Conservation (phyloP, 2,113 vertebrate species). For the Sialia sialis region DNA sequence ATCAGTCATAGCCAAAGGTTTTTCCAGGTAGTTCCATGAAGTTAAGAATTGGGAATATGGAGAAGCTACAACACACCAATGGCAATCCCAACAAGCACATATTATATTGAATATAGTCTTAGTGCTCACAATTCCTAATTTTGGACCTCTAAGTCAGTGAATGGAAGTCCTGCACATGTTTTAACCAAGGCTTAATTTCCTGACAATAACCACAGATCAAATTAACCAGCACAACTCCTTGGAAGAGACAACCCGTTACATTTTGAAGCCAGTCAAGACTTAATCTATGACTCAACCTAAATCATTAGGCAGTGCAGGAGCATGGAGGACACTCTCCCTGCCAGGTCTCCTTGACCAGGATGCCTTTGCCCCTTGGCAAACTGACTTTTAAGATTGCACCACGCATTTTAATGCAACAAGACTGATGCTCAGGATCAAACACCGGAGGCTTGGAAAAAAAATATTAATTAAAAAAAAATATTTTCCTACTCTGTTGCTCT, state of each 20-base stretch:
- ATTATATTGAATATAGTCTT: not conserved
- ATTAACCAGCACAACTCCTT: not conserved
- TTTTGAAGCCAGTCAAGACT: not conserved
- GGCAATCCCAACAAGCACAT: not conserved
- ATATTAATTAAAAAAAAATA: not conserved
- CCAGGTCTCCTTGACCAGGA: not conserved
- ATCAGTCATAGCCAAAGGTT: not conserved
- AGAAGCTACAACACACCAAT: not conserved
- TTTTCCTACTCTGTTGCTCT: not conserved
- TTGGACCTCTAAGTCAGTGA: not conserved
- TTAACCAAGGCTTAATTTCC: not conserved
- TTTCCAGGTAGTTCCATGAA: not conserved
- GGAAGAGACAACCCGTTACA: not conserved
- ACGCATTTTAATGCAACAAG: not conserved
- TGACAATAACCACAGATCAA: not conserved
- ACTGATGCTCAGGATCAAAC: not conserved
- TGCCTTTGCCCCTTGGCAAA: not conserved
- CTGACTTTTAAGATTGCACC: not conserved
- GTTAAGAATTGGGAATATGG: not conserved
- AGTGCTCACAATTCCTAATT: not conserved
- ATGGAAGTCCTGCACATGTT: fast-evolving
- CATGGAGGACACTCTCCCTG: not conserved
- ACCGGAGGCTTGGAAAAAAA: slow-evolving; percentile 19
- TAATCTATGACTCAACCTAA: not conserved
- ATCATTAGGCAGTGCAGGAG: not conserved